phyloP scores from a whole-genome alignment of 2,797 vertebrate species.

The Chelmon rostratus region DNA sequence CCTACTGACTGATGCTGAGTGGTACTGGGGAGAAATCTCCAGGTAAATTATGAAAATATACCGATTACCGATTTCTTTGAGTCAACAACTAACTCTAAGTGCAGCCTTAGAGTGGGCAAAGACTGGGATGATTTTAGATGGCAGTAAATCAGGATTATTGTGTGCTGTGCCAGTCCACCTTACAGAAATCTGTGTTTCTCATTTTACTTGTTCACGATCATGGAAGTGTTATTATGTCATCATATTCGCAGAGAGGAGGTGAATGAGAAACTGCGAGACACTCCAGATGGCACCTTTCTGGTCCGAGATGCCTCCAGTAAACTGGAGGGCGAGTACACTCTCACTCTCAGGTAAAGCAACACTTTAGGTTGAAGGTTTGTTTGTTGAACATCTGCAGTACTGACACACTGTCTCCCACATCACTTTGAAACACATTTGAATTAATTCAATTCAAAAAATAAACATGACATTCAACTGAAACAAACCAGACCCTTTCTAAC shows the following conservation, averaged over 20 bases:
- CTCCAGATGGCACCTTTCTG: slow-evolving; percentile 93
- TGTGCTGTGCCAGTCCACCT: neutral
- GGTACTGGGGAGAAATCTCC: slow-evolving; percentile 97
- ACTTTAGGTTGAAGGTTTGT: neutral
- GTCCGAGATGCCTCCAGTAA: slow-evolving; percentile 95
- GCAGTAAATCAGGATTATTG: neutral
- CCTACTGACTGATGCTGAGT: slow-evolving; percentile 89
- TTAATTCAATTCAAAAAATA: neutral
- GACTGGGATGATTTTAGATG: neutral
- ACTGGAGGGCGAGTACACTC: slow-evolving; percentile 94
- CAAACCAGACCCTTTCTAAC: neutral
- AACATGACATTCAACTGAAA: neutral
- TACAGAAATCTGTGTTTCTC: neutral
- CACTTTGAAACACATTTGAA: neutral
- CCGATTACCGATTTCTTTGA: neutral
- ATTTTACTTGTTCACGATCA: neutral
- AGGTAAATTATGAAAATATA: slow-evolving; percentile 81
- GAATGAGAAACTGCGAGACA: slow-evolving; percentile 94
- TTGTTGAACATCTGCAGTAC: neutral
- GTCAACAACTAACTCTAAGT: neutral
- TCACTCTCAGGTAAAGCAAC: slow-evolving; percentile 90
- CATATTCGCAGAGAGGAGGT: slow-evolving; percentile 90
- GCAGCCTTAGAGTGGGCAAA: neutral
- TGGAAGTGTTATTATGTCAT: neutral
- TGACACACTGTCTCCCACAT: neutral